phyloP scores from a whole-genome alignment of 2,797 vertebrate species.

The Manis pentadactyla region DNA sequence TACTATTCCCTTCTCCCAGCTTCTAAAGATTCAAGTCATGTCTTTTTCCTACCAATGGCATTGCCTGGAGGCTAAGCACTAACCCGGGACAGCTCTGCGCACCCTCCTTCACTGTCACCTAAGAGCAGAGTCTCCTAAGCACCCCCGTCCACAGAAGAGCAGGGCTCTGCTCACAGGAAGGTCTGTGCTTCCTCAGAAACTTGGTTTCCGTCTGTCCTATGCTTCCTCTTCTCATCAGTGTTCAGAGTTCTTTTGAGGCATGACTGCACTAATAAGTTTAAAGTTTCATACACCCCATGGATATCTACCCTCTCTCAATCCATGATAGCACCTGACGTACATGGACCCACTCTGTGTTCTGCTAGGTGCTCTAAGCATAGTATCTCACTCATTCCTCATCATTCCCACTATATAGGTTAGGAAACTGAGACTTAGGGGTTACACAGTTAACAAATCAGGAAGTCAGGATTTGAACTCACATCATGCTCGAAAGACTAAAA shows the following conservation, averaged over 20 bases:
- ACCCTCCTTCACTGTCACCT: slow-evolving; percentile 3
- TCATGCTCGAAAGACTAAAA: neutral
- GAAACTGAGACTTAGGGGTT: slow-evolving; percentile 64
- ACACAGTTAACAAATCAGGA: neutral
- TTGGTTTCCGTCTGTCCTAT: neutral
- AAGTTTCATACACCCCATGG: neutral
- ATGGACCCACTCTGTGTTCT: neutral
- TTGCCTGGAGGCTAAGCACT: neutral
- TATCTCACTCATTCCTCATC: neutral
- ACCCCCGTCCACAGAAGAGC: neutral
- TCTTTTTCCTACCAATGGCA: slow-evolving; percentile 14
- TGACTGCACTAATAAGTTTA: neutral
- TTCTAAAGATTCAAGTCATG: slow-evolving; percentile 26
- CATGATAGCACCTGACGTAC: neutral
- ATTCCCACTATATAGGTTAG: slow-evolving; percentile 53
- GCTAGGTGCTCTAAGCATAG: neutral
- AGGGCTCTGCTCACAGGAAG: neutral
- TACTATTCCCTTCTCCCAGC: slow-evolving; percentile 18
- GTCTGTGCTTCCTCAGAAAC: neutral
- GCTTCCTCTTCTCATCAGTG: neutral
- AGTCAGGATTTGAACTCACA: neutral
- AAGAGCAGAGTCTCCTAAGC: neutral
- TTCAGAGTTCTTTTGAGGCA: neutral
- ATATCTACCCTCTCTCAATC: neutral
- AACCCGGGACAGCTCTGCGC: neutral